These are phyloP conservation scores for Copsychus sechellarum DNA, from an alignment of 2,113 vertebrate species.

Conservation along the genomic window DNA sequence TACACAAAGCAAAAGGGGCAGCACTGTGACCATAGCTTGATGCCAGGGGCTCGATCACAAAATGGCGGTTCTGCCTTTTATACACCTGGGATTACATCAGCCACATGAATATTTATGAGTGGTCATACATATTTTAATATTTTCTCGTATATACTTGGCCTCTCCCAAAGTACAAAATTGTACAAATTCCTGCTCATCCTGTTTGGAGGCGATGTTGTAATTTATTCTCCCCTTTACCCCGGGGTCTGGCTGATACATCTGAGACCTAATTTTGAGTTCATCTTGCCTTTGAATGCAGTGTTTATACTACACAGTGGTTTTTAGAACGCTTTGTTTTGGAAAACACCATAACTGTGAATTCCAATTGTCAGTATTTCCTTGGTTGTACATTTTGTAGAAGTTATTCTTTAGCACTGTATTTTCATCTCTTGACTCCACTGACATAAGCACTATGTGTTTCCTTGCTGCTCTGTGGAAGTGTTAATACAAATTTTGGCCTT, in stretches of 20 bases:
- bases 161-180: neutral
- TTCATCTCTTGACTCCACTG: neutral
- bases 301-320: neutral
- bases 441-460: neutral
- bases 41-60: no score
- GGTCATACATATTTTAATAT: no score
- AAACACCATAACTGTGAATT: neutral
- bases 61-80: no score
- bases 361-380: neutral
- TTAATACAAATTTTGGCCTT: neutral
- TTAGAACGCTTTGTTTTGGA: neutral
- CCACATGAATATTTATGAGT: no score
- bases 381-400: neutral
- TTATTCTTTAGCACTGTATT: neutral
- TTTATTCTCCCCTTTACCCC: neutral
- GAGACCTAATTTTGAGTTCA: neutral
- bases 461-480: neutral
- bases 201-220: neutral
- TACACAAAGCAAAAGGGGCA: no score
- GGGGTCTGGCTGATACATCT: neutral
- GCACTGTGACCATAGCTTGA: no score
- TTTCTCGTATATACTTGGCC: no score
- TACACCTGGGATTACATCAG: no score
- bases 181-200: neutral
- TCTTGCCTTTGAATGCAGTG: neutral